Evolutionary conservation across 2,888 invertebrate species (phyloP), one percentile per base, ranked within the genome.

Genomic region (Diloba caeruleocephala): DNA sequence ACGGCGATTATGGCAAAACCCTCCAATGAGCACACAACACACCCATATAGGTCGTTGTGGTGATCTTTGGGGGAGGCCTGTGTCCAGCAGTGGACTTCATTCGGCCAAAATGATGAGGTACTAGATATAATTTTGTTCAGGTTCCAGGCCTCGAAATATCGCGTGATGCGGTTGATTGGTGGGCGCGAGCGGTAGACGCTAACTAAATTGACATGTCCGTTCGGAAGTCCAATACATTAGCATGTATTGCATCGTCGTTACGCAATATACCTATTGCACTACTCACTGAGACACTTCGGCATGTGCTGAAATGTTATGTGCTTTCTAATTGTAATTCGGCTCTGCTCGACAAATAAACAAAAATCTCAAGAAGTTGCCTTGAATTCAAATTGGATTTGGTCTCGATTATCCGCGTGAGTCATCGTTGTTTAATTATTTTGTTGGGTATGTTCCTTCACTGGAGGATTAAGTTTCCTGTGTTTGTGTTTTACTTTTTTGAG

Each of bases 181-280:
- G 13, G 42, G 54, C 34, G 51, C 44, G 64, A 61, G 60, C 50
- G 56, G 45, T 50, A 56, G 48, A 58, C 65, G 70, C 74, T 79
- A 81, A 77, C 61, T 74, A 79, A 82, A 80, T 79, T 78, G 82
- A 83, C 81, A 84, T 77, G 85, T 89, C 85, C 87, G 81, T 85
- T 92, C 90, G 91, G 91, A 92, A 91, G 90, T 89, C 78, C 74
- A 80, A 74, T 74, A 75, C 77, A 85, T 88, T 87, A 87, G 80
- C 87, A 85, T 85, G 65, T 81, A 84, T 85, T 82, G 82, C 82
- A 86, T 79, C 74, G 76, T 50, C 59, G 76, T 92, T 90, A 89
- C 80, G 84, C 82, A 90, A 90, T 81, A 54, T 50, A 25, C 57
- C 54, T 76, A 77, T 89, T 88, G 80, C 83, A 82, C 79, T 87